Base-by-base conservation (phyloP, 1,140 invertebrate genomes). In the Tribolium castaneum region DNA sequence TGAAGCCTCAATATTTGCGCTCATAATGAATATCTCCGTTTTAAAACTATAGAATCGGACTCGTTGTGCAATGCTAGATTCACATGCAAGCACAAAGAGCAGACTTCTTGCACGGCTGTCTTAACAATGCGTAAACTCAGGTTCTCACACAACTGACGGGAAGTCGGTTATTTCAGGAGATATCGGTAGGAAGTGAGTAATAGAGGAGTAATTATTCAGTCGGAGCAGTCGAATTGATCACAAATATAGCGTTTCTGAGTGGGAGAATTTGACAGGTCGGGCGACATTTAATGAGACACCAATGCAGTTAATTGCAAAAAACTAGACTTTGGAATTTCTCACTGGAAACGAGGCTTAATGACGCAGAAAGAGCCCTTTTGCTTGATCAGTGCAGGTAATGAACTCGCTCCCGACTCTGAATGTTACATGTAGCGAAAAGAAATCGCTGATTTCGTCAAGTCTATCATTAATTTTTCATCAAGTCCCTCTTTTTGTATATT, bases 1-100 rank as follows among this genome's bases (percentile, higher is more conserved):
- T 84, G 72, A 70, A 78, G 49, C 77, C 80, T 80, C 81, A 81
- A 84, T 84, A 83, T 83, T 84, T 83, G 81, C 81, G 78, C 79
- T 76, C 71, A 80, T 78, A 78, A 74, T 59, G 39, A 56, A 79
- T 79, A 70, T 73, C 70, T 72, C 39, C 35, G 56, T 70, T 75
- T 75, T 25, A 10, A 22, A 72, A 50, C 70, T 71, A 71, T 62
- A 62, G 16, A 62, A 49, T 73, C 50, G 14, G 70, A 30, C 51
- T 30, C 39, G 4, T 14, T 71, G 70, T 71, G 19, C 50, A 74
- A 50, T 54, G 25, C 25, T 30, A 6, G 50, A 4, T 74, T 52
- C 52, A 39, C 49, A 52, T 72, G 50, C 34, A 50, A 51, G 13
- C 19, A 9, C 2, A 35, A 45, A 45, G 7, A 13, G 19, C 5